Base-by-base conservation (phyloP, 2,888 invertebrate genomes). In the Mantis religiosa region DNA sequence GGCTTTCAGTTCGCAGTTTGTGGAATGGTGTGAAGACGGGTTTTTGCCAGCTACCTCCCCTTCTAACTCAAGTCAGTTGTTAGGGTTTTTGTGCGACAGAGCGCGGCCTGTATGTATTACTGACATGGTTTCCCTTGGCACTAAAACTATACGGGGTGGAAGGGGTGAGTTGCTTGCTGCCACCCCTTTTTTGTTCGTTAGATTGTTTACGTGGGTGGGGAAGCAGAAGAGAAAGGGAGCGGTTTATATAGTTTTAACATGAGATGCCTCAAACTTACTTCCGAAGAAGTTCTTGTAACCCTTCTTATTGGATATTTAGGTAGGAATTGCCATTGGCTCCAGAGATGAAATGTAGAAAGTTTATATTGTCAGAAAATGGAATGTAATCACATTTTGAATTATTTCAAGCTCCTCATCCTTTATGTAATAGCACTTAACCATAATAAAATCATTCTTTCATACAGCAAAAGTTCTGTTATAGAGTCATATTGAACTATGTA, bases 91-190 rank as follows among this genome's bases (percentile, higher is more conserved):
- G 54, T 87, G 87, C 82, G 82, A 87, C 82, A 34, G 82, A n/a
- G 87, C 81, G 34, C 81, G 87, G 34, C 87, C 28, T 25, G 47
- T 85, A 47, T 47, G 87, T 87, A 87, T 87, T 87, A 87, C 82
- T 87, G 87, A 87, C 87, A 87, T 87, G 87, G 87, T 87, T 87
- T 87, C 82, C 87, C 87, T 87, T 87, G 87, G 87, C 87, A 87
- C 87, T 85, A 85, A 85, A 85, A 47, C 85, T 85, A 85, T 85
- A 85, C 47, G n/a, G n/a, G 27, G 85, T 71, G 54, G 54, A 71
- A 71, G 54, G 54, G 54, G 54, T 20, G 15, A 25, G 20, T 71
- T 71, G 85, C 85, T 28, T 8, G 27, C 14, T n/a, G 27, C 30
- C 14, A 30, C 28, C 25, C 28, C 25, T 34, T 87, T 87, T 87